Evolutionary conservation across 2,113 vertebrate genomes (phyloP), one percentile per base, ranked within the genome.

Genomic region (Microtus richardsoni): DNA sequence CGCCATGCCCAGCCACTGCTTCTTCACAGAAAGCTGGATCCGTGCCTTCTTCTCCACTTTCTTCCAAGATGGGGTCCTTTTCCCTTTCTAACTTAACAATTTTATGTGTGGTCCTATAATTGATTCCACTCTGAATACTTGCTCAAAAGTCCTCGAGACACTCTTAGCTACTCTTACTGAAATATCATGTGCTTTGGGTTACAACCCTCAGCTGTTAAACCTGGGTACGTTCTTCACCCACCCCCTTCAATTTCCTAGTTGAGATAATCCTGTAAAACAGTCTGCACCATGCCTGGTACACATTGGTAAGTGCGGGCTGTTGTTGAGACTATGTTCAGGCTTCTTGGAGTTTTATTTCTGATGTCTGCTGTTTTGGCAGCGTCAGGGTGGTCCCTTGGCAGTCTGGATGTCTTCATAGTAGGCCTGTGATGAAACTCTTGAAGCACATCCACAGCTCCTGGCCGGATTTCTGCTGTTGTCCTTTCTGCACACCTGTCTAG

Each of bases 241-340:
- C 3, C 1, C 70, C n/a, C 64, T 39, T 94, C 62, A 70, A 77
- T 84, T 92, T 94, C 68, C 52, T 66, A 95, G 89, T 87, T 52
- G 74, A 91, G 91, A 12, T 60, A 77, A 68, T 58, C 44, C 47
- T 52, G 70, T 39, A 19, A 93, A 94, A 74, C 66, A 62, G 70
- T 93, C 74, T 62, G 13, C 13, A n/a, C 82, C 49, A 52, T 2
- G 62, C 58, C 58, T 39, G 9, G 52, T 28, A 39, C 89, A 39
- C 30, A 21, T 85, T 68, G 47, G 62, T 11, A 68, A 75, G 39
- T 77, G 77, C 5, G 44, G 84, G 58, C 64, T 54, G 14, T 49
- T 84, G 49, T 77, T 62, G 70, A 2, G 30, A 36, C 7, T 80
- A 89, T 66, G 5, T 39, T 62, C 49, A 47, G 3, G 36, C 77